Conservation (phyloP, 2,888 invertebrate genomes). For the Tetramorium bicarinatum region DNA sequence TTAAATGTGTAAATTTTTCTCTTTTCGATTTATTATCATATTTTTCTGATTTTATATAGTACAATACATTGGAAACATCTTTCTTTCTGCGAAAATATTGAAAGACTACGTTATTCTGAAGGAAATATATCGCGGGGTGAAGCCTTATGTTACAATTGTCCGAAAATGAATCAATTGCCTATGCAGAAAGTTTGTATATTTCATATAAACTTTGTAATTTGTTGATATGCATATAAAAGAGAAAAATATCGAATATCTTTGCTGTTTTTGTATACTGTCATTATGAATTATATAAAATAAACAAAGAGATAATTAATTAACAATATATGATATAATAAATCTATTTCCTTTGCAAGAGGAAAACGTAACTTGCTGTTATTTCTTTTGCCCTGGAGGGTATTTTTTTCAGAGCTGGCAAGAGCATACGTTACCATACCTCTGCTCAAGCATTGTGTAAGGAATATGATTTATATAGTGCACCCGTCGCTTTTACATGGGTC, state of each 20-base stretch:
- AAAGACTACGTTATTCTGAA: conserved; percentile 19
- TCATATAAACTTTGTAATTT: background rate
- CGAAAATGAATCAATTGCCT: conserved; percentile 10
- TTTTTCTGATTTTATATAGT: background rate
- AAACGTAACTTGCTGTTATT: background rate
- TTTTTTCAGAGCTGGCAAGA: conserved; percentile 26
- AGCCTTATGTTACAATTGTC: conserved; percentile 13
- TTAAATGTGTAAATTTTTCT: background rate
- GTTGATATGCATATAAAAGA: background rate
- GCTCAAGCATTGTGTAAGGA: conserved; percentile 48
- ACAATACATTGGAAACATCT: conserved; percentile 1
- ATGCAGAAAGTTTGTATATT: background rate
- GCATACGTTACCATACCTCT: conserved; percentile 40
- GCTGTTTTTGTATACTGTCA: background rate
- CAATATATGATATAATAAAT: background rate
- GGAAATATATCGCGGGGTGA: conserved; percentile 3
- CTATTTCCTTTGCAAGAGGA: background rate
- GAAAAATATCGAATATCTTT: background rate
- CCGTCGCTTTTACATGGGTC: conserved; percentile 47
- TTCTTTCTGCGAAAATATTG: conserved; percentile 7
- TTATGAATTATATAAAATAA: background rate
- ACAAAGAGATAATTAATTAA: conserved; percentile 21
- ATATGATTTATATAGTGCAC: conserved; percentile 46
- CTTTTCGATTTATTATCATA: background rate
- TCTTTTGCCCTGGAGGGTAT: conserved; percentile 4